A percentile compares a stretch with the other conserved stretches of the same genome.
Evolutionary conservation across 92 coral and sea anemone species (phyloP).

Genomic region (Zoanthus sociatus): DNA sequence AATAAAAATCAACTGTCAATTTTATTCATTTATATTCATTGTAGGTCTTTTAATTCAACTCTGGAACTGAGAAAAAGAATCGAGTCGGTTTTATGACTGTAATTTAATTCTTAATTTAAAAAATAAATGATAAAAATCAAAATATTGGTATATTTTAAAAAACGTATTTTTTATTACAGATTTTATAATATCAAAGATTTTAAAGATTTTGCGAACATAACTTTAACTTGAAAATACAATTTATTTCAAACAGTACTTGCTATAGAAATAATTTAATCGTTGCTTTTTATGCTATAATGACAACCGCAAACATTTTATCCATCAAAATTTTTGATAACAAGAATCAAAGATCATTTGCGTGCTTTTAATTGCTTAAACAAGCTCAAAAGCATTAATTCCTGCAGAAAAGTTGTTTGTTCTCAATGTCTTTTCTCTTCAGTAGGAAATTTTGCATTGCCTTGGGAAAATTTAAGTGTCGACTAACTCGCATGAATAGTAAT

Average conservation of each 20-base stretch:
- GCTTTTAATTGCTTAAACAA: background rate
- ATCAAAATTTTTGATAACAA: background rate
- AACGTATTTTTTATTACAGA: background rate
- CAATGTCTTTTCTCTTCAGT: background rate
- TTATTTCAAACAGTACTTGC: background rate
- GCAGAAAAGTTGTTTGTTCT: background rate
- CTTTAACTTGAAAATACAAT: background rate
- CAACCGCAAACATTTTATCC: background rate
- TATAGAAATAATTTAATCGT: constrained; percentile 17
- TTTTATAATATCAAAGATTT: background rate
- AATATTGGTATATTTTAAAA: background rate
- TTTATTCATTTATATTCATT: background rate
- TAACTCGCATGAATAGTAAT: constrained; percentile 31
- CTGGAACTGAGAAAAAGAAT: background rate
- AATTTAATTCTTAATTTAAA: background rate
- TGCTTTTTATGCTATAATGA: background rate
- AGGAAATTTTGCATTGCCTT: background rate
- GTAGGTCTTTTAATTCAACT: background rate
- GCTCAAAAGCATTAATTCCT: background rate
- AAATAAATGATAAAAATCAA: too few relatives aligned
- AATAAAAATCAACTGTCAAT: background rate
- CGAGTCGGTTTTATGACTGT: background rate
- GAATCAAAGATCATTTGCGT: background rate
- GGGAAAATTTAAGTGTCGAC: background rate
- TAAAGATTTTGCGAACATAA: background rate